These are phyloP conservation scores for Poecilus cupreus DNA, from an alignment of 2,888 invertebrate species.

Conservation along the genomic window DNA sequence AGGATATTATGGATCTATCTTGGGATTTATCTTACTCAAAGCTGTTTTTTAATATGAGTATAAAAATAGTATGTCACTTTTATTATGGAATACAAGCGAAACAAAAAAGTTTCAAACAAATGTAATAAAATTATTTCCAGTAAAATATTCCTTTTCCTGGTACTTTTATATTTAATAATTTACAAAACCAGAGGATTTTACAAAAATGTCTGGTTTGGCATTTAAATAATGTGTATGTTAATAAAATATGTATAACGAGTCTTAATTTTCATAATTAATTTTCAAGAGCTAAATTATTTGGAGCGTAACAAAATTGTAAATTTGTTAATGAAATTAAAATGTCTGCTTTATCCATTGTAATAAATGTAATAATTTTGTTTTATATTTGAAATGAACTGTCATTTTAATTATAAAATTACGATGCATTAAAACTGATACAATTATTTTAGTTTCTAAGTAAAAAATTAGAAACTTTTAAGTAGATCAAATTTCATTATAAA, in stretches of 20 bases:
- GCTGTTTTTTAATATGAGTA: no score
- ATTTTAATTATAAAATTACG: conserved; percentile 10
- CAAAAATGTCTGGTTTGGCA: no score
- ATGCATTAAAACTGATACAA: conserved; percentile 3
- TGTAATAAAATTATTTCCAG: no score
- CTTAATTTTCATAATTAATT: neutral
- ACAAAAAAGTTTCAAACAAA: no score
- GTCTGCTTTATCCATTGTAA: neutral
- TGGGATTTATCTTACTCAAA: no score
- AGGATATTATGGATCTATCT: no score
- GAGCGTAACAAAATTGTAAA: neutral
- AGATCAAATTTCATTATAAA: conserved; percentile 54
- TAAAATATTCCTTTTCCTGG: no score
- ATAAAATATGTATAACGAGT: neutral
- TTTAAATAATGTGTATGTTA: neutral
- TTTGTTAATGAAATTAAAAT: conserved; percentile 4
- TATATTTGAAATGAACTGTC: neutral
- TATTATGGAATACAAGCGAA: no score
- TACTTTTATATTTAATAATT: no score
- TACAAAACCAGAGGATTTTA: no score
- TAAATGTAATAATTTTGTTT: neutral
- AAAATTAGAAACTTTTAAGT: conserved; percentile 53
- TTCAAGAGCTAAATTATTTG: conserved; percentile 1
- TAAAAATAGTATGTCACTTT: no score
- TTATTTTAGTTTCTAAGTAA: conserved; percentile 33